Conservation (phyloP, 2,113 vertebrate species). For the Psophia crepitans region DNA sequence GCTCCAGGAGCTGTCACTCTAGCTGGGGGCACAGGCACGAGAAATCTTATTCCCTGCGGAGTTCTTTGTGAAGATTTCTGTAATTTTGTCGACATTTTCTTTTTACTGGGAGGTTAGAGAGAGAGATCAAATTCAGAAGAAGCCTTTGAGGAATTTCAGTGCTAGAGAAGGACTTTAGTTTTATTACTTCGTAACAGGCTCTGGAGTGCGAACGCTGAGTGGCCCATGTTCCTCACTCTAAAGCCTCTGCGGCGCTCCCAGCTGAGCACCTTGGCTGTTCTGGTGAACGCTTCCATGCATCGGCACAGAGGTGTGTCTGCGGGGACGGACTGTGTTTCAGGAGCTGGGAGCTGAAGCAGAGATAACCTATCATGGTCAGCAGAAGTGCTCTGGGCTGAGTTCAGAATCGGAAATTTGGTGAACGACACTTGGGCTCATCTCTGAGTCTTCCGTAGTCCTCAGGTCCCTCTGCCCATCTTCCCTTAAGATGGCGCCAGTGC, state of each 20-base stretch:
- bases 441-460: neutral
- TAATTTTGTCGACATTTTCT: neutral
- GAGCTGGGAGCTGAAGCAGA: neutral
- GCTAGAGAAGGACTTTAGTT: neutral
- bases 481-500: neutral
- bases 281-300: neutral
- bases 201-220: neutral
- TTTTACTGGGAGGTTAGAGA: neutral
- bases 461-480: neutral
- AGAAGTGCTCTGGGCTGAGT: neutral
- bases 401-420: neutral
- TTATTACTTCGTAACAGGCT: neutral
- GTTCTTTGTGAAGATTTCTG: neutral
- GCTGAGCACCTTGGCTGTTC: neutral
- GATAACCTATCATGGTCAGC: neutral
- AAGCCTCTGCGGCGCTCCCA: neutral
- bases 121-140: neutral
- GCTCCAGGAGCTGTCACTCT: neutral
- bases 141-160: neutral
- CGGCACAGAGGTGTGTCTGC: neutral
- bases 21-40: neutral
- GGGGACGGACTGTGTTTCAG: neutral
- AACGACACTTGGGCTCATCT: neutral
- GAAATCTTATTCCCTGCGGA: rapidly evolving
- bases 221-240: neutral